phyloP scores from a whole-genome alignment of 2,888 invertebrate species.

The Masnerella sp. region DNA sequence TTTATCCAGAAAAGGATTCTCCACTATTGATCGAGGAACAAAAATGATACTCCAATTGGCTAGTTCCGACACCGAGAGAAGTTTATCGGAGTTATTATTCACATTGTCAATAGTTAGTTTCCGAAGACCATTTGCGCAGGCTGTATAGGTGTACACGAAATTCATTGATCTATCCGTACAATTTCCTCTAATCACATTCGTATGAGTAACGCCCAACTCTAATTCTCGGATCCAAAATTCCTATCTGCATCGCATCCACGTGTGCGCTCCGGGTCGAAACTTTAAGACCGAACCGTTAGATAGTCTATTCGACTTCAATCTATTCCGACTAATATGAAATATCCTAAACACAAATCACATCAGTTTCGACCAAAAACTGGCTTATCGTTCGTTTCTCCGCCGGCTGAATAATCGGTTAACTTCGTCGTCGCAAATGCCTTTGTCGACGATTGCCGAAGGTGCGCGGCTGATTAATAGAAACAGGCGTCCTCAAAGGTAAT shows the following conservation, averaged over 20 bases:
- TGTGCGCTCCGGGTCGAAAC: slow-evolving; percentile 20
- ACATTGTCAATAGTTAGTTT: slow-evolving; percentile 35
- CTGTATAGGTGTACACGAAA: slow-evolving; percentile 16
- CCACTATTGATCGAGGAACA: too few relatives aligned
- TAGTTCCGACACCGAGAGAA: slow-evolving; percentile 14
- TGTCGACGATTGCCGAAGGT: slow-evolving; percentile 19
- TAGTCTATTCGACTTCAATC: slow-evolving; percentile 43
- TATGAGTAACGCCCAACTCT: slow-evolving; percentile 52
- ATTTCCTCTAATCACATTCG: slow-evolving; percentile 52
- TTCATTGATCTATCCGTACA: slow-evolving; percentile 50
- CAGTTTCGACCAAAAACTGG: slow-evolving; percentile 13
- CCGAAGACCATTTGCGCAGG: slow-evolving; percentile 33
- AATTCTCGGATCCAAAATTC: slow-evolving; percentile 50
- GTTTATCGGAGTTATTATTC: slow-evolving; percentile 42
- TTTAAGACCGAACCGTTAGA: slow-evolving; percentile 35
- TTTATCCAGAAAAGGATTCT: too few relatives aligned
- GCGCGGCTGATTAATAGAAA: slow-evolving; percentile 20
- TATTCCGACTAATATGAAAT: slow-evolving; percentile 41
- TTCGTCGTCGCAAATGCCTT: slow-evolving; percentile 8
- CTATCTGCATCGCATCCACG: slow-evolving; percentile 46
- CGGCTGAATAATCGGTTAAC: slow-evolving; percentile 26
- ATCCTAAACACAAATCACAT: slow-evolving; percentile 43
- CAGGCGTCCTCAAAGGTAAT: slow-evolving; percentile 8
- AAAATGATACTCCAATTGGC: too few relatives aligned
- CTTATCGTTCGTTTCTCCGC: slow-evolving; percentile 11